Evolutionary conservation across 2,113 vertebrate genomes (phyloP), one percentile per base, ranked within the genome.

Genomic region (Protomyctophum bolini): DNA sequence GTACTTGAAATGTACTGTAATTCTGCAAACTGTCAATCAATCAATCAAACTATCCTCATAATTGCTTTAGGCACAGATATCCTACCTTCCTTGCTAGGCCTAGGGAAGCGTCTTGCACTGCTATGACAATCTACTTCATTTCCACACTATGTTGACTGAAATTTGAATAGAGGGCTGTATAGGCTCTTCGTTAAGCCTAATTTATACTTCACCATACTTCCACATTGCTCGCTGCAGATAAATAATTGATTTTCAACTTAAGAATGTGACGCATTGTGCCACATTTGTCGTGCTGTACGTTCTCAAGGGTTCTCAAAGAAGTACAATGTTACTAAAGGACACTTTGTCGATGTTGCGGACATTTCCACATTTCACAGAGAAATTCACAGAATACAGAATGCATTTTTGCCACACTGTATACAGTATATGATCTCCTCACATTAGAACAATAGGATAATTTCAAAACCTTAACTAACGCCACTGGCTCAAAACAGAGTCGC

Each of bases 51-150:
- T 21, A 21, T 21, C 21, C 21, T 21, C 21, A 2, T 21, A 21
- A 86, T 83, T 84, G 86, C 84, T 83, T 59, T 50, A 10, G 87
- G 83, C 86, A 49, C 63, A 81, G 74, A 81, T 77, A 75, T 88
- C 80, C 82, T 75, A 85, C 76, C 84, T 82, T 68, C 76, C 84
- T 82, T 68, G 66, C 83, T 71, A 70, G 80, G 82, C 79, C 80
- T 87, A 89, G 89, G 89, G 87, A 91, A 86, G 87, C 89, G 73
- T 83, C 55, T 28, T 82, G 82, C 81, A 66, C 79, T 87, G 80
- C 76, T 57, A 72, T 76, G 87, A 80, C 86, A 79, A 77, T 71
- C 75, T 88, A 84, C 84, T 90, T 89, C 80, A 87, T 89, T 86
- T 86, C 78, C 66, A 51, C 75, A 78, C 73, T 73, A 59, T 70